A percentile compares a stretch with the other conserved stretches of the same genome.
Evolutionary conservation across 2,797 vertebrate species (phyloP).

Genomic region (Enteromius unitaeniatus): DNA sequence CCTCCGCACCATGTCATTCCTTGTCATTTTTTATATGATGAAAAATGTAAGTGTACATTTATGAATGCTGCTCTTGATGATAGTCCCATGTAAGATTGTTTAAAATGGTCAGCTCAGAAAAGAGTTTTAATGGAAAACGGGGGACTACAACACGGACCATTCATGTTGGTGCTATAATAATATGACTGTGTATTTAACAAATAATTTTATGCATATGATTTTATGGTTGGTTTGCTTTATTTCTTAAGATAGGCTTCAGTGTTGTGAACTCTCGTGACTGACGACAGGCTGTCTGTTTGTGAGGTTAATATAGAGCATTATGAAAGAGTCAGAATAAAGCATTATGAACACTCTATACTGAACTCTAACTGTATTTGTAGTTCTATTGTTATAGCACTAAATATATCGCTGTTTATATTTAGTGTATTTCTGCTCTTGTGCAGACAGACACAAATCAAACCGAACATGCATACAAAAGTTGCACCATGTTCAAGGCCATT

Average conservation of each 20-base stretch:
- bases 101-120: slow-evolving; percentile 52
- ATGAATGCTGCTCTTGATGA: slow-evolving; percentile 79
- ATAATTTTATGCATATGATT: slow-evolving; percentile 52
- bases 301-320: slow-evolving; percentile 72
- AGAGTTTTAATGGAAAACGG: slow-evolving; percentile 49
- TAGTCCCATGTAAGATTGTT: slow-evolving; percentile 64
- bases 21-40: slow-evolving; percentile 48
- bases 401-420: not conserved
- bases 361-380: slow-evolving; percentile 19
- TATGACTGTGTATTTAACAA: slow-evolving; percentile 57
- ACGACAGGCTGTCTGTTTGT: slow-evolving; percentile 77
- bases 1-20: slow-evolving; percentile 29
- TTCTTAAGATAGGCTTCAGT: slow-evolving; percentile 77
- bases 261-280: slow-evolving; percentile 76
- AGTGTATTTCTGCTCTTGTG: not conserved
- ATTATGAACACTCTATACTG: slow-evolving; percentile 53
- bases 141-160: slow-evolving; percentile 70
- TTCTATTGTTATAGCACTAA: not conserved
- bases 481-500: not conserved
- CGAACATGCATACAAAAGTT: not conserved
- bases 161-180: slow-evolving; percentile 79
- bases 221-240: slow-evolving; percentile 68
- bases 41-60: slow-evolving; percentile 69
- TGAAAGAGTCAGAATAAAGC: slow-evolving; percentile 65
- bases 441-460: not conserved